A percentile compares a stretch with the other conserved stretches of the same genome.
Evolutionary conservation across 2,113 vertebrate genomes (phyloP).

Genomic region (Lasiurus cinereus): DNA sequence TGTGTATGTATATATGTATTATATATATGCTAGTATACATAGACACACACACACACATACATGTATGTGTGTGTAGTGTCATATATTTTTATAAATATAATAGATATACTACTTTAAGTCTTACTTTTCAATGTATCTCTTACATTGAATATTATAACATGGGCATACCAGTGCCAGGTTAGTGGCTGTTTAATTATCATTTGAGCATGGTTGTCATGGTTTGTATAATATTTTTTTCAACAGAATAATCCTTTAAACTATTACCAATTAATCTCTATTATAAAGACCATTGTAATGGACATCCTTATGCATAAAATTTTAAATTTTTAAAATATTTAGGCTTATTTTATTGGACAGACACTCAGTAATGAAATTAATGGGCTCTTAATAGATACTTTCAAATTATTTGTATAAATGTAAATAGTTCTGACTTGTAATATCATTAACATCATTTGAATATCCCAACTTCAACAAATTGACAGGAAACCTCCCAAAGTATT

Average conservation of each 20-base stretch:
- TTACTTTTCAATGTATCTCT: constrained; percentile 1
- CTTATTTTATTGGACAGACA: not conserved
- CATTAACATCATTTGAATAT: not conserved
- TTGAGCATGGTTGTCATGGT: not conserved
- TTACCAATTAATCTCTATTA: not conserved
- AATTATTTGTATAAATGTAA: constrained; percentile 44
- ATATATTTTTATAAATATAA: not conserved
- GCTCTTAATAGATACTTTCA: not conserved
- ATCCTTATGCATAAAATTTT: not conserved
- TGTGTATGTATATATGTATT: not conserved
- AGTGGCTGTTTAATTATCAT: not conserved
- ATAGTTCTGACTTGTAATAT: not conserved
- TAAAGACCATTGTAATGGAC: not conserved
- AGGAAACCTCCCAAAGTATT: constrained; percentile 12
- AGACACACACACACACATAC: too few relatives aligned
- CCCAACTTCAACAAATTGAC: not conserved
- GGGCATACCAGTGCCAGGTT: not conserved
- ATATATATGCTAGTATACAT: too few relatives aligned
- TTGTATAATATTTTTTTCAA: constrained; percentile 53
- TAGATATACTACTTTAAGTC: not conserved
- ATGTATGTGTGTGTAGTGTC: not conserved
- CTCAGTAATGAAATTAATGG: not conserved
- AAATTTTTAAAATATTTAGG: not conserved
- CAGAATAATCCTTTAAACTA: not conserved
- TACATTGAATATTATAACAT: not conserved